Evolutionary conservation across 2,888 invertebrate genomes (phyloP).

Genomic region (Schizaphis graminum): DNA sequence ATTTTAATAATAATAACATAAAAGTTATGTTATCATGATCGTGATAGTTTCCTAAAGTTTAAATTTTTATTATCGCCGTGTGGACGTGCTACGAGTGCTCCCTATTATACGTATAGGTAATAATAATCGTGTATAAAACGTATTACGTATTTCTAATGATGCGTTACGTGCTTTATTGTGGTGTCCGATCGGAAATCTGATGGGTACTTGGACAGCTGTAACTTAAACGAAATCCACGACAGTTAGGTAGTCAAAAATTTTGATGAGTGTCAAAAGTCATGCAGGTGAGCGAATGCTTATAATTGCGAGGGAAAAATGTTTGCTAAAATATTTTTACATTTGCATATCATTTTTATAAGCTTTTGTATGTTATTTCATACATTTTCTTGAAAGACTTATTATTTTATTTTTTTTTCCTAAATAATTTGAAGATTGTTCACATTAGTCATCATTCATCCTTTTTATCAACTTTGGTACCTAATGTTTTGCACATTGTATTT

Average conservation of each 20-base stretch:
- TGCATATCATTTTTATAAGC: background rate
- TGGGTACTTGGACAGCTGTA: background rate
- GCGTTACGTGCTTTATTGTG: background rate
- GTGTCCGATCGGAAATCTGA: background rate
- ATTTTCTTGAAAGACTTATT: background rate
- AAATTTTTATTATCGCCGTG: background rate
- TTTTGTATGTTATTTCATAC: background rate
- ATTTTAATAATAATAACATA: background rate
- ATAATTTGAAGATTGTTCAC: background rate
- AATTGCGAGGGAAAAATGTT: slow-evolving; percentile 21
- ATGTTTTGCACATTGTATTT: background rate
- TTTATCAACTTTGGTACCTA: background rate
- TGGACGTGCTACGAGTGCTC: background rate
- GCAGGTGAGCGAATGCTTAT: slow-evolving; percentile 68
- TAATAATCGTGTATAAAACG: background rate
- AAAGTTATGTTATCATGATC: background rate
- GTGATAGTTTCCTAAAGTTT: background rate
- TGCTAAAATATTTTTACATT: background rate
- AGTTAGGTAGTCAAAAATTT: slow-evolving; percentile 65
- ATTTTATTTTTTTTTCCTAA: background rate
- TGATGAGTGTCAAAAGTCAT: slow-evolving; percentile 69
- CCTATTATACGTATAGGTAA: no score
- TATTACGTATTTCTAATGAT: background rate
- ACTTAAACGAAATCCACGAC: slow-evolving; percentile 50
- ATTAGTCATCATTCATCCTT: background rate